Evolutionary conservation across 2,888 invertebrate species (phyloP), one percentile per base, ranked within the genome.

Genomic region (Stenotaenia linearis): DNA sequence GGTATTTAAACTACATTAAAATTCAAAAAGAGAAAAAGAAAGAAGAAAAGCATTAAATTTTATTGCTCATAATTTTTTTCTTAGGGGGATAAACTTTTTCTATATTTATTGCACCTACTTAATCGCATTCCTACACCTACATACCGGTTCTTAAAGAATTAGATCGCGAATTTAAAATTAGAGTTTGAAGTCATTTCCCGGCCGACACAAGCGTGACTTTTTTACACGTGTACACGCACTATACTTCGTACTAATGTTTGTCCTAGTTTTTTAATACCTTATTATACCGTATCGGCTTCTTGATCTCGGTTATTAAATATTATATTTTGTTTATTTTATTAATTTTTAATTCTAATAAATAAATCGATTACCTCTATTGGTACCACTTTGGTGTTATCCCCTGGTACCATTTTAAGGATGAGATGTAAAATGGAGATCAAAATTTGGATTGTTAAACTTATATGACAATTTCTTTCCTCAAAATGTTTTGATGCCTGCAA

Each of bases 321-420:
- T 50, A 69, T 7, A 25, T 69, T 50, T 50, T 69, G 28, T 15
- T 69, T 69, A 69, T 23, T 10, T 23, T 50, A 50, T 18, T 50
- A n/a, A n/a, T 50, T 69, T 69, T 69, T 69, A 12, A 4, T 45
- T 45, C 2, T 12, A 69, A 12, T 10, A 69, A 28, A 28, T 28
- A 69, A 28, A 69, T 30, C 10, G 12, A 74, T 79, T 78, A 80
- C 80, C 79, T 80, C 79, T 15, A 74, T 15, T 23, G 77, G 80
- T 32, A 80, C 80, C 18, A 77, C 74, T 77, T 79, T 77, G 35
- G 80, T 79, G 77, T 80, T 79, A 50, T 80, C 80, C 32, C 80
- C 79, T 18, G 79, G 80, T 74, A 80, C 80, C 80, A 80, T 80
- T 77, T 76, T 80, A 15, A 32, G 6, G 50, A 25, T 35, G 30